Evolutionary conservation across 2,113 vertebrate genomes (phyloP).

Genomic region (Edolisoma coerulescens): DNA sequence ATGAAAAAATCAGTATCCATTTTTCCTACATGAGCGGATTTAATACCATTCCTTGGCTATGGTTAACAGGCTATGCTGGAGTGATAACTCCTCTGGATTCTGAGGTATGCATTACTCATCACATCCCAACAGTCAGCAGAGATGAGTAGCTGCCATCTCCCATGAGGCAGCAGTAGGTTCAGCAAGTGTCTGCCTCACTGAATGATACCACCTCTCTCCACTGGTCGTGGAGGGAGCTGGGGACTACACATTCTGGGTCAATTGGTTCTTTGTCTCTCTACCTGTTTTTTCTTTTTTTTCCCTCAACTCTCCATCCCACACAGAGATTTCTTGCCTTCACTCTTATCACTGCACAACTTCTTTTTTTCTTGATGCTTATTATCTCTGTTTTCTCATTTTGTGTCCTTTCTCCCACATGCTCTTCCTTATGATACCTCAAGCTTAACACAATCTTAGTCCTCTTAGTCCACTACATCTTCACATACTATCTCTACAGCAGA

Average conservation of each 20-base stretch:
- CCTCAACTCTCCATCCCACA: neutral
- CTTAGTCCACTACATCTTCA: fast-evolving
- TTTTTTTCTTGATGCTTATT: neutral
- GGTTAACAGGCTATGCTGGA: neutral
- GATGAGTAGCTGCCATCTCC: neutral
- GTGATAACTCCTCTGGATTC: neutral
- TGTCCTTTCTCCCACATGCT: neutral
- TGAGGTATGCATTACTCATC: neutral
- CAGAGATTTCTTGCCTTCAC: neutral
- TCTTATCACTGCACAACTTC: too few relatives aligned
- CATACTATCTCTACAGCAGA: neutral
- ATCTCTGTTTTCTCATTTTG: neutral
- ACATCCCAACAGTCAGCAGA: neutral
- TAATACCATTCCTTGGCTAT: neutral
- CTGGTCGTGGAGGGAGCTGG: fast-evolving
- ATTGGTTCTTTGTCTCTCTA: neutral
- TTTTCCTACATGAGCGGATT: neutral
- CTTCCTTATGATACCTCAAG: neutral
- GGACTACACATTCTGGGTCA: neutral
- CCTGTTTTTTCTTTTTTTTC: neutral
- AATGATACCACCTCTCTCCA: neutral
- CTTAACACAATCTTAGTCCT: neutral
- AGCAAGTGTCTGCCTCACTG: neutral
- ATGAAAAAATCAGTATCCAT: neutral
- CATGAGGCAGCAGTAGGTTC: neutral